phyloP scores from a whole-genome alignment of 2,888 invertebrate species.

The Bombylius discolor region DNA sequence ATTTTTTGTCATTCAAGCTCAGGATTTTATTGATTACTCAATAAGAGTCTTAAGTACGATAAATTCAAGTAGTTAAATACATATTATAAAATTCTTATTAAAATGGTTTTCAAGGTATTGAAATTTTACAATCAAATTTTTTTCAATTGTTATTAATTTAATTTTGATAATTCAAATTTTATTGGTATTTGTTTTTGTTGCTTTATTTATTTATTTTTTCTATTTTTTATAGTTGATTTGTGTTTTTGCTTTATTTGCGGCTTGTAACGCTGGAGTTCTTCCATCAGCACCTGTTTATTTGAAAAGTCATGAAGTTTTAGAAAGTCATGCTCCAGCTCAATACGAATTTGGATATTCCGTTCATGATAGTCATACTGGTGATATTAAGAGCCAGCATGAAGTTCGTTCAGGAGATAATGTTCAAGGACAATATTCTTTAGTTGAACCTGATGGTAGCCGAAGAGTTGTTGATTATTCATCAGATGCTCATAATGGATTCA shows the following conservation, averaged over 20 bases:
- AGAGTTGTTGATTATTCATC: conserved; percentile 34
- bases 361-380: conserved; percentile 34
- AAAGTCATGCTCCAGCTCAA: conserved; percentile 24
- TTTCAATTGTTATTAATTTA: too few relatives aligned
- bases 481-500: conserved; percentile 32
- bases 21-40: too few relatives aligned
- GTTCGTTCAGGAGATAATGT: conserved; percentile 34
- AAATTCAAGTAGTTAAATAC: too few relatives aligned
- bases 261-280: background rate
- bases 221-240: background rate
- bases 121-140: too few relatives aligned
- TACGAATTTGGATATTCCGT: conserved; percentile 35
- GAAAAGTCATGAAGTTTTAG: background rate
- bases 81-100: background rate
- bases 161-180: too few relatives aligned
- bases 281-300: background rate
- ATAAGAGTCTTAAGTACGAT: too few relatives aligned
- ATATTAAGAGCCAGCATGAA: conserved; percentile 35
- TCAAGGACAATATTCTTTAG: conserved; percentile 31
- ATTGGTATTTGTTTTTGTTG: too few relatives aligned
- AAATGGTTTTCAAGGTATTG: background rate
- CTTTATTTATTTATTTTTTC: background rate
- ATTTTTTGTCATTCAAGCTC: too few relatives aligned
- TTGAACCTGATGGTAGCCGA: conserved; percentile 34
- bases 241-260: background rate